Evolutionary conservation across 92 coral and sea anemone species (phyloP).

Genomic region (Parazoanthus swiftii): DNA sequence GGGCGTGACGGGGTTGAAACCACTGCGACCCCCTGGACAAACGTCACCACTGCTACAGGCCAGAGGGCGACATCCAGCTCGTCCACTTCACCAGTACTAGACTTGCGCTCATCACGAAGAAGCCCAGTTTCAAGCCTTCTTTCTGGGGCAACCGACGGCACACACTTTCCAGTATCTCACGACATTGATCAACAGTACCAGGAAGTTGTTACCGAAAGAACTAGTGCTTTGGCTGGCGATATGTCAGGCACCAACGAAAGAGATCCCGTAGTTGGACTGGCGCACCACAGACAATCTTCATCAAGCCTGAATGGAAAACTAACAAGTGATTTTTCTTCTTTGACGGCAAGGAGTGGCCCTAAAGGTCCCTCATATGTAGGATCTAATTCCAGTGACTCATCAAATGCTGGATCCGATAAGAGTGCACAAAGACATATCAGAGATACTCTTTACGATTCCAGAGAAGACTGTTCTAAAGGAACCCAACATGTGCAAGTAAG

Average conservation of each 20-base stretch:
- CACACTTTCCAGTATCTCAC: background rate
- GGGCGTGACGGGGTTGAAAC: conserved; percentile 95
- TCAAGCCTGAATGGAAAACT: conserved; percentile 11
- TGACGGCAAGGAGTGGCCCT: conserved; percentile 14
- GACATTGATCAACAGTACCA: background rate
- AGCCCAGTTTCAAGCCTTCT: conserved; percentile 16
- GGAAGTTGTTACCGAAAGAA: background rate
- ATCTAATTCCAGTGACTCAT: background rate
- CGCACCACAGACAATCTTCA: background rate
- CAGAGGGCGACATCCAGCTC: conserved; percentile 7
- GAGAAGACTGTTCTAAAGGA: background rate
- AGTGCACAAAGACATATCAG: background rate
- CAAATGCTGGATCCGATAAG: conserved; percentile 14
- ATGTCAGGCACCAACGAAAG: background rate
- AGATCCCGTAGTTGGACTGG: background rate
- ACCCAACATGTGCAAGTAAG: background rate
- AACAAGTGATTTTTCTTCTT: conserved; percentile 20
- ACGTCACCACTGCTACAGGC: conserved; percentile 21
- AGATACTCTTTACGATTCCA: background rate
- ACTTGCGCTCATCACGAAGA: background rate
- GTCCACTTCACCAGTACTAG: conserved; percentile 18
- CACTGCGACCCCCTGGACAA: conserved; percentile 59
- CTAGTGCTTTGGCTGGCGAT: background rate
- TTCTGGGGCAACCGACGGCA: background rate
- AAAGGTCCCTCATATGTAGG: background rate